Evolutionary conservation across 2,797 vertebrate species (phyloP).

Genomic region (Acipenser transmontanus): DNA sequence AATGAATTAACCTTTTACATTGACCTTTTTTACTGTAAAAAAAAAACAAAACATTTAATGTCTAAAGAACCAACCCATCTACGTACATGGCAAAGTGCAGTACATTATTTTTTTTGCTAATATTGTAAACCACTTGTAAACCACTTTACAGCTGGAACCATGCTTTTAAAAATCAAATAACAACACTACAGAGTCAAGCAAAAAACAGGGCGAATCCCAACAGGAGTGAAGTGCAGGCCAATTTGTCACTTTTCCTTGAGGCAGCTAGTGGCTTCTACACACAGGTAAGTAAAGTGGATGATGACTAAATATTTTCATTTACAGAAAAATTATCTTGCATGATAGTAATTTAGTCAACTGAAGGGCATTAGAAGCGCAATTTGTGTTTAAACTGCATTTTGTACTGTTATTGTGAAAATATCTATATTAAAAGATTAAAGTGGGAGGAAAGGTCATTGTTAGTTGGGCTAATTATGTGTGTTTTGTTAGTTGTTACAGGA

Average conservation of each 20-base stretch:
- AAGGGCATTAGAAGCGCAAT: not conserved
- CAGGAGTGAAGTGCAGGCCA: conserved; percentile 95
- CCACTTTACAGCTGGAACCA: conserved; percentile 80
- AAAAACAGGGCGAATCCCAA: conserved; percentile 98
- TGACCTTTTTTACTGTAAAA: conserved; percentile 22
- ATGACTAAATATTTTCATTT: no score
- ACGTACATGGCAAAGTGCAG: no score
- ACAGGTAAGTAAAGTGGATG: conserved; percentile 65
- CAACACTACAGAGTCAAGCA: conserved; percentile 95
- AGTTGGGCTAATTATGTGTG: not conserved
- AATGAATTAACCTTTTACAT: conserved; percentile 18
- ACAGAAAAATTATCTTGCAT: not conserved
- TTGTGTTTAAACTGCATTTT: no score
- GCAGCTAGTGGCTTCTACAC: conserved; percentile 98
- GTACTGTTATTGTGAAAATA: conserved; percentile 1
- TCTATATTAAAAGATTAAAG: no score
- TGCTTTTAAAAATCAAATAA: conserved; percentile 99
- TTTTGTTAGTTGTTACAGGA: conserved; percentile 83
- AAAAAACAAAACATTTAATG: no score
- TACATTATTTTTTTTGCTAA: no score
- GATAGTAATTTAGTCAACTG: not conserved
- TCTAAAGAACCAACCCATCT: no score
- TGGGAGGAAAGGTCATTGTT: no score
- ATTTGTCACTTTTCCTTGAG: conserved; percentile 94
- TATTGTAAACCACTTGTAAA: conserved; percentile 19